Base-by-base conservation (phyloP, 2,888 invertebrate genomes). In the Drosophila borborema region DNA sequence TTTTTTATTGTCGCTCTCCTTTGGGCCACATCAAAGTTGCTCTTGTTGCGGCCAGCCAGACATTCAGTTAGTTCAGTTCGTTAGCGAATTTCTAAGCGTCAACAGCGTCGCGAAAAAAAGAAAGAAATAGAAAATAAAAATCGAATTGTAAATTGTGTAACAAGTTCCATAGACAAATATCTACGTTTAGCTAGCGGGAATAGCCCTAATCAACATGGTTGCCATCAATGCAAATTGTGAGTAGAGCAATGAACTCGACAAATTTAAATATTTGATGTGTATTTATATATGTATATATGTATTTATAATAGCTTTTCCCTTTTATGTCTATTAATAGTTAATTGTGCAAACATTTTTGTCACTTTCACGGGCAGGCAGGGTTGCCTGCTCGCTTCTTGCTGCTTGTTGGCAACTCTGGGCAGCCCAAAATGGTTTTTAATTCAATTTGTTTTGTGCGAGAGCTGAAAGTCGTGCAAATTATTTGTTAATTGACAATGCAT, bases 151-250 rank as follows among this genome's bases (percentile, higher is more conserved):
- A 41, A 55, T 55, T 55, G 55, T 55, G 55, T 28, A 41, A 41
- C 7, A 31, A 55, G 20, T 38, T 18, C 6, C 6, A 10, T 5
- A 40, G 7, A 16, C 16, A 16, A 16, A 49, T 9, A 28, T 0
- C 5, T 9, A 10, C 28, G 6, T 61, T 53, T 70, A 48, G 48
- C 43, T 55, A 18, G 43, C n/a, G 18, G 55, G 55, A 55, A 41
- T 41, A 55, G n/a, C 51, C n/a, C 14, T 40, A 38, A 31, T 20
- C 18, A 66, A 49, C 69, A 88, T 88, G 88, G 88, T 88, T 60
- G 88, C 88, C 77, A 86, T 84, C 60, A 81, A 77, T 82, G 81
- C 79, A 41, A 89, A 79, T 55, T 69, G 90, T 89, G 85, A 86
- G 87, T 89, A 74, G 62, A 58, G 10, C 31, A 49, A 38, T 18